Percentiles rank a stretch among this genome's conserved stretches.
Evolutionary conservation across 2,797 vertebrate genomes (phyloP).

Genomic region (Ceryle rudis): DNA sequence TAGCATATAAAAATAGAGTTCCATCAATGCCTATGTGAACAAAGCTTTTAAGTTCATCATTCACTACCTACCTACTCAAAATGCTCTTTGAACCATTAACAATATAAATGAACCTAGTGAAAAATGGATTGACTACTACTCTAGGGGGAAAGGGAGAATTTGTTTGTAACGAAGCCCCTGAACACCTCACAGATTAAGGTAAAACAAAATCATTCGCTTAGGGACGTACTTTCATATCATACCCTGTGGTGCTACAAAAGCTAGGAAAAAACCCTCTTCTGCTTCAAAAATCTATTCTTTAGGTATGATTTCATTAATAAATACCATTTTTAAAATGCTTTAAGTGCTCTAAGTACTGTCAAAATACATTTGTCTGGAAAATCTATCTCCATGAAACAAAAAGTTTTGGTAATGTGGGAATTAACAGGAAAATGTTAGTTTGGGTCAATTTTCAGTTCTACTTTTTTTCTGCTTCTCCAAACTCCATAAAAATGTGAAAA

Average conservation of each 20-base stretch:
- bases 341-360: not conserved
- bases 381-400: not conserved
- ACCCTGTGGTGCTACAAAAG: not conserved
- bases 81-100: constrained; percentile 49
- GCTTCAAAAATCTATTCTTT: not conserved
- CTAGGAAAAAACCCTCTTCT: not conserved
- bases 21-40: not conserved
- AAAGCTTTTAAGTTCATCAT: constrained; percentile 20
- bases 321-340: not conserved
- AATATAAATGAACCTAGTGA: not conserved
- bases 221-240: not conserved
- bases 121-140: not conserved
- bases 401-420: not conserved
- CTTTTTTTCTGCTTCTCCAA: not conserved
- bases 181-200: not conserved
- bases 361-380: not conserved
- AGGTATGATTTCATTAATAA: not conserved
- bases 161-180: not conserved
- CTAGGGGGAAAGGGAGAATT: not conserved
- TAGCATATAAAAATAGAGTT: not conserved
- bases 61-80: constrained; percentile 4
- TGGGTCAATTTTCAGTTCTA: not conserved
- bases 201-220: not conserved
- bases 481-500: not conserved
- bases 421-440: not conserved